phyloP scores from a whole-genome alignment of 2,113 vertebrate genomes.

The Oenanthe melanoleuca region DNA sequence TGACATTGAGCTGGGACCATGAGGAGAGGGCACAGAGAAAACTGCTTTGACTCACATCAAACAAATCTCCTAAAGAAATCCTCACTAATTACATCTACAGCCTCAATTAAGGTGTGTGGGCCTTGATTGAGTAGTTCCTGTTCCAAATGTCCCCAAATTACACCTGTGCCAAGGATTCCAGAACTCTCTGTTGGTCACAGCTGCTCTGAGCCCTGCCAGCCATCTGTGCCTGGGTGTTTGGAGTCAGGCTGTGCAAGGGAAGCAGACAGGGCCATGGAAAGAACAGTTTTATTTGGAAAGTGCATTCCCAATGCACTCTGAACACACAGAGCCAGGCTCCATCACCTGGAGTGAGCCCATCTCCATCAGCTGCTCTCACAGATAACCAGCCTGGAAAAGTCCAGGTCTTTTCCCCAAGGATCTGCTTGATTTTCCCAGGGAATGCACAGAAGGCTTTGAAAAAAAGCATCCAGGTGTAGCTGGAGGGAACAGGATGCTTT shows the following conservation, averaged over 20 bases:
- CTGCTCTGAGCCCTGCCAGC: background rate
- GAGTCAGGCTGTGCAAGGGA: background rate
- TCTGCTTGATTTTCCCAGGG: background rate
- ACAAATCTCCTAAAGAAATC: background rate
- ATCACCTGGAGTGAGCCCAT: accelerated
- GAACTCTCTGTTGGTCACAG: background rate
- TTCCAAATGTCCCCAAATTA: background rate
- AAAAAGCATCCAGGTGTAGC: accelerated
- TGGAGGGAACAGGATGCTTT: background rate
- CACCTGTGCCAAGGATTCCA: background rate
- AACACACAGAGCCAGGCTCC: background rate
- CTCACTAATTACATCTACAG: background rate
- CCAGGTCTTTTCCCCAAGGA: accelerated
- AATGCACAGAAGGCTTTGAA: background rate
- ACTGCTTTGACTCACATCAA: background rate
- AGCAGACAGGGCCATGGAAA: background rate
- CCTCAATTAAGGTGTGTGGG: background rate
- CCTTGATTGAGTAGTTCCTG: background rate
- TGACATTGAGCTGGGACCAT: background rate
- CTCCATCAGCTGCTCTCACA: background rate
- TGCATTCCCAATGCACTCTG: background rate
- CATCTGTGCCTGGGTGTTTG: background rate
- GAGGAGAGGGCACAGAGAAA: background rate
- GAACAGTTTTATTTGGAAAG: background rate
- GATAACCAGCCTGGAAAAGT: background rate